Base-by-base conservation (phyloP, 2,113 vertebrate species). In the Cyanoderma ruficeps region DNA sequence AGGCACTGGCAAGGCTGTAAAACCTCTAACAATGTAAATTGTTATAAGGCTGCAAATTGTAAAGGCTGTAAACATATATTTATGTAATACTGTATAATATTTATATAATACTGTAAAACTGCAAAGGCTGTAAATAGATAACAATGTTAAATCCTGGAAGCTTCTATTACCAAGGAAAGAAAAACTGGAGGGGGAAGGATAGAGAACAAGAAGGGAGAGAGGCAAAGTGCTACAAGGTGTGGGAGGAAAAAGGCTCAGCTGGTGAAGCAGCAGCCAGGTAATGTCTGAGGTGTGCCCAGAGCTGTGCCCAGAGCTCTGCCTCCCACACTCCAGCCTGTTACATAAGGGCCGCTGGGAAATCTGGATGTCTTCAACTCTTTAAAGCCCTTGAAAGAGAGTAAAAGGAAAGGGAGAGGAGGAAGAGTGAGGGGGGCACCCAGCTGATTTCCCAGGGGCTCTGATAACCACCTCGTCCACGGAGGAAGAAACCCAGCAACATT, bases 301-400 rank as follows among this genome's bases (percentile, higher is more conserved):
- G 56, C 89, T 19, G 68, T 64, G 55, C 63, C 61, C 42, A 37
- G 92, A 67, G 56, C 89, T 89, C 14, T 46, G 22, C 87, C 89
- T 85, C 81, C 89, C 55, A 31, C 39, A 9, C 39, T 44, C 28
- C 37, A 77, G 41, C 70, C 92, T 47, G 15, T 72, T 50, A 76
- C 30, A 17, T 44, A 76, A 76, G 91, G 79, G 76, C 85, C 7
- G 0, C 28, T 10, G 65, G 81, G 92, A 63, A 87, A 83, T 76
- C 65, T 33, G 37, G 37, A 56, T 0, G 5, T 65, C 68, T 74
- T 63, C 33, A 63, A 44, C 79, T 63, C 83, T 86, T 80, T 69
- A 89, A 77, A 94, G 85, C 71, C 56, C 72, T 82, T 60, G 61
- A 91, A 95, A 94, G 90, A 67, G 41, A 59, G 52, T 13, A 44